Base-by-base conservation (phyloP, 2,797 vertebrate species). In the Oreochromis mossambicus region DNA sequence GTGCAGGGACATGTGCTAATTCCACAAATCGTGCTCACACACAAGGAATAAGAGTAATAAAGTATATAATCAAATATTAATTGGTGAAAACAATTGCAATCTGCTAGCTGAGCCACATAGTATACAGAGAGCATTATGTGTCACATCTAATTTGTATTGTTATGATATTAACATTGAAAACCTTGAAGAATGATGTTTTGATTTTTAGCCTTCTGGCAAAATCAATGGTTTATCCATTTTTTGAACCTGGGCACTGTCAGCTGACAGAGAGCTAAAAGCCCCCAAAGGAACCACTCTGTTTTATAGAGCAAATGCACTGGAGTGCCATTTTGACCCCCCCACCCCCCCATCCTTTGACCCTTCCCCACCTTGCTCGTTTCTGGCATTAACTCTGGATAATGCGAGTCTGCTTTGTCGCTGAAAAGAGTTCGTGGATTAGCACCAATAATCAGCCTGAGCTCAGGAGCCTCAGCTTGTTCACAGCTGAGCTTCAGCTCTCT, bases 381-480 rank as follows among this genome's bases (percentile, higher is more conserved):
- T 75, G 61, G 83, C 63, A 90, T 83, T 43, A 88, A 92, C 91
- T 13, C 34, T 46, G 77, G 83, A 87, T 92, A 91, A 91, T 21
- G 82, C 90, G 82, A 79, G 54, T 55, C 51, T 70, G 77, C 58
- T 83, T 83, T 83, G 77, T 82, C 52, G 51, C 82, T 80, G 81
- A 79, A 80, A 78, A 79, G 56, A 86, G 81, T 48, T 24, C 21
- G 41, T 82, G 86, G 83, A 90, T 91, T 78, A 88, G 79, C 52
- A 76, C 66, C 88, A 90, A 87, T 88, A 80, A 84, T 70, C 43
- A 81, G n/a, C n/a, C 54, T 56, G 43, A 84, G 91, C 81, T 68
- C 34, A 32, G 77, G 32, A 52, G 81, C 77, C 55, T 86, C 78
- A 54, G 83, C 63, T 84, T 43, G 76, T 58, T 88, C 70, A 81